A percentile compares a stretch with the other conserved stretches of the same genome.
Evolutionary conservation across 2,113 vertebrate species (phyloP).

Genomic region (Caranx melampygus): DNA sequence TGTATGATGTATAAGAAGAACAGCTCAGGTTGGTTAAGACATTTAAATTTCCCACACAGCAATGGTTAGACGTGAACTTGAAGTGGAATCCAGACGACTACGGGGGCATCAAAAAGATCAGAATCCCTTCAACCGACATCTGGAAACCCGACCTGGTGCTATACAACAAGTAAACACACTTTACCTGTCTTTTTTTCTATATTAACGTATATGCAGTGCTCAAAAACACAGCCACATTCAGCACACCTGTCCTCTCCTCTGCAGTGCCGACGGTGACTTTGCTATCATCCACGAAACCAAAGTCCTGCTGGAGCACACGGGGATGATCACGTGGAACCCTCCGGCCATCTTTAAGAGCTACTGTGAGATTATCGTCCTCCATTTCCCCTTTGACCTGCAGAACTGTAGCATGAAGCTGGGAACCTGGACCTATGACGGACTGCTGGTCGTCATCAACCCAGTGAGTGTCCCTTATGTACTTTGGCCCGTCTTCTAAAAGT

Average conservation of each 20-base stretch:
- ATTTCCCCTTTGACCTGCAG: slow-evolving; percentile 96
- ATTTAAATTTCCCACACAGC: slow-evolving; percentile 58
- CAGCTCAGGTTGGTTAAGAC: neutral
- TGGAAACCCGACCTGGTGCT: slow-evolving; percentile 94
- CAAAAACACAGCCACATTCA: neutral
- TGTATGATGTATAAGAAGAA: neutral
- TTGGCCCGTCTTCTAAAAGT: no score
- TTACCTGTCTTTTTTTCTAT: neutral
- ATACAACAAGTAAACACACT: slow-evolving; percentile 91
- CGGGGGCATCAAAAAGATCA: slow-evolving; percentile 90
- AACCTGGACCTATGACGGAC: slow-evolving; percentile 94
- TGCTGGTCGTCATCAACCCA: slow-evolving; percentile 89
- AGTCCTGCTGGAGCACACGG: slow-evolving; percentile 91
- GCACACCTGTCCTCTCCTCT: neutral
- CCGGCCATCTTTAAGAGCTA: slow-evolving; percentile 99
- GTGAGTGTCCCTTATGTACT: slow-evolving; percentile 72
- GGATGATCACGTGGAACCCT: slow-evolving; percentile 93
- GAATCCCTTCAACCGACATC: slow-evolving; percentile 89
- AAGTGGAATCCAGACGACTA: slow-evolving; percentile 91
- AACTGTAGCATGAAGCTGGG: slow-evolving; percentile 98
- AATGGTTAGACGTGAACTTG: slow-evolving; percentile 92
- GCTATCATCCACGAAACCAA: slow-evolving; percentile 95
- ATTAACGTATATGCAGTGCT: no score
- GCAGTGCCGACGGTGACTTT: slow-evolving; percentile 94
- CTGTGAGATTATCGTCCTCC: slow-evolving; percentile 97